These are phyloP conservation scores for Labroides dimidiatus DNA, from an alignment of 2,797 vertebrate genomes.

Conservation along the genomic window DNA sequence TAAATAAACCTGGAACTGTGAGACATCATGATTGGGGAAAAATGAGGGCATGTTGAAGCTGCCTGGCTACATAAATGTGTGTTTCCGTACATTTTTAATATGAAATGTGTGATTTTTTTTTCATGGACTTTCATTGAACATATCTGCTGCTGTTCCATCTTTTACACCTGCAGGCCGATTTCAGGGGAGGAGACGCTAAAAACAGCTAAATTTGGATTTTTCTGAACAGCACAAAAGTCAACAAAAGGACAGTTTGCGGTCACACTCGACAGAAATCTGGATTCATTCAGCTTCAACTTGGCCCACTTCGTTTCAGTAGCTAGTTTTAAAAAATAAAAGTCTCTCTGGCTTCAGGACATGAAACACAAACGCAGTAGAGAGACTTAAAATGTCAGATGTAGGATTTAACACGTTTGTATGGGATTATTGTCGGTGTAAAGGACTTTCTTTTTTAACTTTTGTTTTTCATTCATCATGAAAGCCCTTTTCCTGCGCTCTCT, in stretches of 20 bases:
- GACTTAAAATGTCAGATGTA: slow-evolving; percentile 40
- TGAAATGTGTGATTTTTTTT: slow-evolving; percentile 43
- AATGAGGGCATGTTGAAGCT: slow-evolving; percentile 45
- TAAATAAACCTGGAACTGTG: slow-evolving; percentile 62
- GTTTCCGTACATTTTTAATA: slow-evolving; percentile 50
- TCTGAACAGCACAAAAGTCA: slow-evolving; percentile 41
- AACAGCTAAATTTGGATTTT: slow-evolving; percentile 14
- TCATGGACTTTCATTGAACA: slow-evolving; percentile 24
- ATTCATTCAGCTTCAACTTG: neutral
- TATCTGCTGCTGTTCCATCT: slow-evolving; percentile 61
- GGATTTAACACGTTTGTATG: slow-evolving; percentile 50
- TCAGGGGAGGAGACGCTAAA: slow-evolving; percentile 11
- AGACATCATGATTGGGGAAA: slow-evolving; percentile 15
- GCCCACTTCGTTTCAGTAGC: slow-evolving; percentile 22
- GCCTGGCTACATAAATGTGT: slow-evolving; percentile 41
- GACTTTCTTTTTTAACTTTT: neutral
- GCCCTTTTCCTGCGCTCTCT: neutral
- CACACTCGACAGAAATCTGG: neutral
- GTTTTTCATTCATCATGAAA: slow-evolving; percentile 16
- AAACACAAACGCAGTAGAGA: slow-evolving; percentile 5
- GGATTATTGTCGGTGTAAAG: slow-evolving; percentile 17
- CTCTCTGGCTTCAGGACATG: slow-evolving; percentile 7
- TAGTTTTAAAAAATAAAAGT: neutral
- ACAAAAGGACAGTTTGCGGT: slow-evolving; percentile 2
- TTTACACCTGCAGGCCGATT: slow-evolving; percentile 31